These are phyloP conservation scores for Macquaria ambigua DNA, from an alignment of 2,113 vertebrate genomes.

Conservation along the genomic window DNA sequence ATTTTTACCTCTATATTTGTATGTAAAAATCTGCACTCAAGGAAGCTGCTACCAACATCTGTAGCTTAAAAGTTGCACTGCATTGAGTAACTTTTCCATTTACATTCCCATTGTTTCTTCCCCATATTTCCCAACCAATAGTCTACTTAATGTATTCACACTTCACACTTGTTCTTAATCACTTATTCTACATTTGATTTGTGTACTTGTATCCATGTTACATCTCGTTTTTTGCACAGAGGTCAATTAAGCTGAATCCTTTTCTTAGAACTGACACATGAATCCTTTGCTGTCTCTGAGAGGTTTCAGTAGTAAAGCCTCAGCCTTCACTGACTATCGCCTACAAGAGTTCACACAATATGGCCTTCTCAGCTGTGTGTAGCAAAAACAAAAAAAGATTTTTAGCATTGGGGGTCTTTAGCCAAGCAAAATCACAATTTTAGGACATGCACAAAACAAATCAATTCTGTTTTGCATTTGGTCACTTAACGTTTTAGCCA, in stretches of 20 bases:
- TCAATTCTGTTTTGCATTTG: not conserved
- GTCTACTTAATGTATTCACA: not conserved
- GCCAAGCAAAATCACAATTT: not conserved
- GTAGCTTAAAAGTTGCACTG: too few species aligned
- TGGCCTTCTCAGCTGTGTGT: not conserved
- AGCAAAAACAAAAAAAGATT: not conserved
- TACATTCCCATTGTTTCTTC: not conserved
- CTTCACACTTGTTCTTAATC: too few species aligned
- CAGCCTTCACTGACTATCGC: not conserved
- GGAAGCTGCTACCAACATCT: not conserved
- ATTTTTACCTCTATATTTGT: not conserved
- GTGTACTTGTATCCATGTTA: not conserved
- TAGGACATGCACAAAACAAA: not conserved
- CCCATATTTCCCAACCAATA: not conserved
- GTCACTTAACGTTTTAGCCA: not conserved
- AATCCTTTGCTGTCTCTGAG: not conserved
- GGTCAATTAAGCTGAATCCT: not conserved
- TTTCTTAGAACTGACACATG: not conserved
- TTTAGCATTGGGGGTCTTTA: not conserved
- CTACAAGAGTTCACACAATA: conserved; percentile 10
- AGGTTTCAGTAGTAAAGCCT: conserved; percentile 17
- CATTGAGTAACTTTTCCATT: not conserved
- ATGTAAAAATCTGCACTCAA: not conserved
- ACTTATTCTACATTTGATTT: not conserved
- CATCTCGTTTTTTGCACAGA: not conserved